Percentiles rank a stretch among this genome's conserved stretches.
Conservation (phyloP, 2,797 vertebrate species). For the Urophycis tenuis region DNA sequence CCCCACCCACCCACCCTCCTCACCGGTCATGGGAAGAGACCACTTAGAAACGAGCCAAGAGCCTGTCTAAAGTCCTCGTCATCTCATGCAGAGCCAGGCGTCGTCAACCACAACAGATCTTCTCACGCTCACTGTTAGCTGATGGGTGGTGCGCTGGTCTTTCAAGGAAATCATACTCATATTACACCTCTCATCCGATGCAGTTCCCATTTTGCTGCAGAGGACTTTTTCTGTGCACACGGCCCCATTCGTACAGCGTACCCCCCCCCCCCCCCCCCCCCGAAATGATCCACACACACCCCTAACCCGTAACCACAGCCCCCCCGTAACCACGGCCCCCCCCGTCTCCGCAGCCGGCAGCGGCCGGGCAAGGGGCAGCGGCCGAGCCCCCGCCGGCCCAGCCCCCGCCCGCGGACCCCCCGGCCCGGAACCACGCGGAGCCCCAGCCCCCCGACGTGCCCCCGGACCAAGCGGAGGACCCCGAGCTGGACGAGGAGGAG, state of each 20-base stretch:
- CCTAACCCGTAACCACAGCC: too few species aligned
- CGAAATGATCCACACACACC: too few species aligned
- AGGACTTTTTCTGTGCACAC: neutral
- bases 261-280: neutral
- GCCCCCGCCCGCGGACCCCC: constrained; percentile 79
- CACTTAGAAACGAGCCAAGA: too few species aligned
- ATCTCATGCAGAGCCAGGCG: neutral
- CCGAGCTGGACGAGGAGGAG: constrained; percentile 86
- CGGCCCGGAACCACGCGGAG: constrained; percentile 82
- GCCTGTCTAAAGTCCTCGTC: neutral
- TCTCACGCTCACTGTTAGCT: neutral
- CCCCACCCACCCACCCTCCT: too few species aligned
- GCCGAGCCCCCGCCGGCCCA: constrained; percentile 76
- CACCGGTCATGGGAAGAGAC: too few species aligned
- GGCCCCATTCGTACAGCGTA: neutral
- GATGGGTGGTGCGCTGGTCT: neutral
- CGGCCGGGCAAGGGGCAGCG: constrained; percentile 74
- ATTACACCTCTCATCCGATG: neutral
- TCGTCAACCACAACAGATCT: neutral
- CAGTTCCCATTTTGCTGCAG: neutral
- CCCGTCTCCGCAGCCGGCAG: constrained; percentile 64
- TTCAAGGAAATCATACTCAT: neutral
- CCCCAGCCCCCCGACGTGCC: constrained; percentile 80
- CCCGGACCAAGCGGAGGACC: constrained; percentile 78
- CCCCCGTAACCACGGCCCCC: too few species aligned